Evolutionary conservation across 2,797 vertebrate species (phyloP).

Genomic region (Xerus rutilus): DNA sequence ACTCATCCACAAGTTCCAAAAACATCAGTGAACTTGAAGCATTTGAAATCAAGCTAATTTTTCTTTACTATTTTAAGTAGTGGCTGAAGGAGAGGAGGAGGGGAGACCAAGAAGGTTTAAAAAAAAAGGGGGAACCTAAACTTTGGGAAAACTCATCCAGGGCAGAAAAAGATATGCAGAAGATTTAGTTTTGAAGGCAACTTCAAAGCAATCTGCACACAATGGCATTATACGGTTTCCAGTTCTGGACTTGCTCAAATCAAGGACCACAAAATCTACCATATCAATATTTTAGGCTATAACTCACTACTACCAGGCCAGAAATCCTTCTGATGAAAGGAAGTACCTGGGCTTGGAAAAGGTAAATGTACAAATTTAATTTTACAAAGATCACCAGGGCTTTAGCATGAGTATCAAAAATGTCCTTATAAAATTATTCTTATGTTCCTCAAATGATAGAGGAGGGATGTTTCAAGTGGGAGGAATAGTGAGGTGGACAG

Average conservation of each 20-base stretch:
- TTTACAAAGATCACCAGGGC: not conserved
- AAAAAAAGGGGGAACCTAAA: not conserved
- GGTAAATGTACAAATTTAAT: not conserved
- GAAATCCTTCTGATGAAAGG: constrained; percentile 13
- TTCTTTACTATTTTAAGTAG: not conserved
- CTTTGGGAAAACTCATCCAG: not conserved
- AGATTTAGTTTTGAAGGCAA: not conserved
- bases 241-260: constrained; percentile 45
- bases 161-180: not conserved
- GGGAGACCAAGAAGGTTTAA: not conserved
- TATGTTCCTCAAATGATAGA: not conserved
- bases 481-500: not conserved
- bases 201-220: constrained; percentile 35
- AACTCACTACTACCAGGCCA: not conserved
- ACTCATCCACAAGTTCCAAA: not conserved
- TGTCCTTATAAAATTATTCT: not conserved
- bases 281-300: constrained; percentile 8
- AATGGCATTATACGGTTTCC: constrained; percentile 12
- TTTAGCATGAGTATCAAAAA: not conserved
- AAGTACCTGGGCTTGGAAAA: not conserved
- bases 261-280: constrained; percentile 28
- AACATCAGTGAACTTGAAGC: not conserved
- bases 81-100: not conserved
- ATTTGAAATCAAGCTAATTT: not conserved
- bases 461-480: not conserved